These are phyloP conservation scores for Callosobruchus maculatus DNA, from an alignment of 2,888 invertebrate genomes.

Conservation along the genomic window DNA sequence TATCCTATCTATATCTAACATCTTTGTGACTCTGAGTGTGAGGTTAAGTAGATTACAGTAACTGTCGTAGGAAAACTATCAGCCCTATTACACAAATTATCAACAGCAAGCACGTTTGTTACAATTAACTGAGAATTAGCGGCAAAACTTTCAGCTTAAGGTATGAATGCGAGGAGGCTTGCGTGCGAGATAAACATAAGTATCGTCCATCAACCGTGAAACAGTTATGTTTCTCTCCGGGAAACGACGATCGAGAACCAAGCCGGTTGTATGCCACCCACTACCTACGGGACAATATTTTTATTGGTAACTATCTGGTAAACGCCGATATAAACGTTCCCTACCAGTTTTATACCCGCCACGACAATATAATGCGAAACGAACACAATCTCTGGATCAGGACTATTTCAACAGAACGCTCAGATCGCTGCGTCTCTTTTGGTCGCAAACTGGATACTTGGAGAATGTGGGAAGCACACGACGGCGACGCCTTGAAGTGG, in stretches of 20 bases:
- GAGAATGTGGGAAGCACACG: neutral
- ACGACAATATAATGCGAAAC: neutral
- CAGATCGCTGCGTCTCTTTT: neutral
- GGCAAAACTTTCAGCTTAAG: neutral
- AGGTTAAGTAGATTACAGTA: too few species aligned
- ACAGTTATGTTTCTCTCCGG: neutral
- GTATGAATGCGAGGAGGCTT: neutral
- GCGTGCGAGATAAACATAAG: neutral
- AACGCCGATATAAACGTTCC: conserved; percentile 22
- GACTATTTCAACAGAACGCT: neutral
- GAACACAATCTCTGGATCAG: neutral
- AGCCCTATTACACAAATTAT: too few species aligned
- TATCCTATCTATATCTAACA: too few species aligned
- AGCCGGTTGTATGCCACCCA: conserved; percentile 26
- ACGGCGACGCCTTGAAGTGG: neutral
- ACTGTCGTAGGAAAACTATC: too few species aligned
- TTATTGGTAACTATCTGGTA: conserved; percentile 18
- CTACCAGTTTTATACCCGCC: conserved; percentile 17
- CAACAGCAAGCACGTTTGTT: too few species aligned
- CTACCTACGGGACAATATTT: conserved; percentile 24
- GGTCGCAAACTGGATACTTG: neutral
- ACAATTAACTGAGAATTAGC: neutral
- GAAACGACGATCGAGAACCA: conserved; percentile 7
- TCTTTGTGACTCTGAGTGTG: too few species aligned
- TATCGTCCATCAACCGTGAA: neutral